Evolutionary conservation across 2,113 vertebrate genomes (phyloP).

Genomic region (Notarius quadriscutis): DNA sequence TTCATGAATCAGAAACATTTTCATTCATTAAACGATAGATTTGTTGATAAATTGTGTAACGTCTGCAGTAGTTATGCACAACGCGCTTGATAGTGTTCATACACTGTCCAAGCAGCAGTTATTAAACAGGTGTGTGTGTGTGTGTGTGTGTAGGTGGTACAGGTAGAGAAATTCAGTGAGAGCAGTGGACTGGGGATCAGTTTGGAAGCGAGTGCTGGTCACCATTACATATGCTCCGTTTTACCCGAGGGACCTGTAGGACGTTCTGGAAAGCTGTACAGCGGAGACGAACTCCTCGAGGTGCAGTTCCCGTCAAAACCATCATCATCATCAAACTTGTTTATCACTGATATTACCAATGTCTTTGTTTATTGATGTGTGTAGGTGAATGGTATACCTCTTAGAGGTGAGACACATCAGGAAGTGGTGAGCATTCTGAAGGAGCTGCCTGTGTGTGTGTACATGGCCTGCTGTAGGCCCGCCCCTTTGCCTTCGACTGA

Average conservation of each 20-base stretch:
- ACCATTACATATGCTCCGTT: conserved; percentile 93
- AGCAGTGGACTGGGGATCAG: conserved; percentile 93
- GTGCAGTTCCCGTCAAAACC: conserved; percentile 62
- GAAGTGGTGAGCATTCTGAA: conserved; percentile 92
- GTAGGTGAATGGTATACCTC: conserved; percentile 88
- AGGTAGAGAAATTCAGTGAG: conserved; percentile 91
- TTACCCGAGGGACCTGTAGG: conserved; percentile 94
- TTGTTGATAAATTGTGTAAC: background rate
- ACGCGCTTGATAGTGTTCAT: background rate
- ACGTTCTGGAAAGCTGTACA: conserved; percentile 85
- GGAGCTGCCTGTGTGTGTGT: conserved; percentile 86
- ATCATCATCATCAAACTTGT: background rate
- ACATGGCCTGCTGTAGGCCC: conserved; percentile 87
- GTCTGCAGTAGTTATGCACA: background rate
- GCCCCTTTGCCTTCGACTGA: conserved; percentile 66
- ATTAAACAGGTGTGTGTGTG: conserved; percentile 21
- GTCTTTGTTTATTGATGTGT: background rate
- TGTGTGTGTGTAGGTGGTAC: conserved; percentile 77
- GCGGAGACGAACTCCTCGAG: conserved; percentile 94
- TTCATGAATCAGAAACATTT: background rate
- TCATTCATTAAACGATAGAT: background rate
- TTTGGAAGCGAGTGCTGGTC: conserved; percentile 85
- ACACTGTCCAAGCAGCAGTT: background rate
- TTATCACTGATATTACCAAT: background rate
- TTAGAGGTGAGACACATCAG: conserved; percentile 91